Conservation (phyloP, 2,888 invertebrate genomes). For the Sinotaia quadrata region DNA sequence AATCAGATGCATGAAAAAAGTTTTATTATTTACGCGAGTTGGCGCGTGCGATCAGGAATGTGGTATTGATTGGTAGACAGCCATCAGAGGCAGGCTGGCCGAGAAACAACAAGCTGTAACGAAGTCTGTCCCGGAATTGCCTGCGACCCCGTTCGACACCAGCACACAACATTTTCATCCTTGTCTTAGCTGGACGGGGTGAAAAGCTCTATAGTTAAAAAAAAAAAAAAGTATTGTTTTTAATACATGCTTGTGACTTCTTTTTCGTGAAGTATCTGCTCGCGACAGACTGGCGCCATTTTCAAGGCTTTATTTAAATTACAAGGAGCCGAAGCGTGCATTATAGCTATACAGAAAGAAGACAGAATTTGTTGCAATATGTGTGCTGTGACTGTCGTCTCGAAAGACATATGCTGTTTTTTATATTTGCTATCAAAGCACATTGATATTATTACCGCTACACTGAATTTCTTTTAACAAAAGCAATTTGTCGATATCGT, state of each 20-base stretch:
- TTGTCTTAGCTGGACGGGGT: constrained; percentile 28
- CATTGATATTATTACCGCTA: too few species aligned
- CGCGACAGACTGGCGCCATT: too few species aligned
- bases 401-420: too few species aligned
- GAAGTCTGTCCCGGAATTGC: constrained; percentile 28
- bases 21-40: constrained; percentile 34
- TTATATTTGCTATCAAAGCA: too few species aligned
- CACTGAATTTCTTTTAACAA: too few species aligned
- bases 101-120: constrained; percentile 12
- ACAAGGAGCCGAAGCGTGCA: too few species aligned
- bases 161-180: constrained; percentile 28
- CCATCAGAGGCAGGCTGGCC: constrained; percentile 18
- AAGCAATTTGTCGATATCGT: too few species aligned
- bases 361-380: too few species aligned
- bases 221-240: constrained; percentile 3
- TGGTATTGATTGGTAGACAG: constrained; percentile 32
- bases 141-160: constrained; percentile 29
- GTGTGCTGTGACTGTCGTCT: too few species aligned
- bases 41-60: constrained; percentile 23
- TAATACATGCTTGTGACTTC: constrained; percentile 12
- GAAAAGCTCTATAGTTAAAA: not conserved
- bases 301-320: too few species aligned
- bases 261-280: too few species aligned
- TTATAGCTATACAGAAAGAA: too few species aligned
- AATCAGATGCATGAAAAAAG: constrained; percentile 37